phyloP scores from a whole-genome alignment of 2,888 invertebrate genomes.

The Caenorhabditis becei region DNA sequence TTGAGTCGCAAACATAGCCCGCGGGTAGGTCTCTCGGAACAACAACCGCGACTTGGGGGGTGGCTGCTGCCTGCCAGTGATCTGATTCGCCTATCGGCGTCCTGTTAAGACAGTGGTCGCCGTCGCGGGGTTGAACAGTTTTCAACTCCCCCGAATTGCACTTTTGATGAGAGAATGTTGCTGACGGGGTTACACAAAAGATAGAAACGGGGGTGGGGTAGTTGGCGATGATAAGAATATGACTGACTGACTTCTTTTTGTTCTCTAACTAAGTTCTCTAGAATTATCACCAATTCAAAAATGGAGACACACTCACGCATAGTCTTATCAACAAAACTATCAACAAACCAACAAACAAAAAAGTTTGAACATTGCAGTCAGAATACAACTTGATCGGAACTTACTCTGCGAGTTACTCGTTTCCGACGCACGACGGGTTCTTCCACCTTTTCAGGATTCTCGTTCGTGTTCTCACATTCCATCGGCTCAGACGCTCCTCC shows the following conservation, averaged over 20 bases:
- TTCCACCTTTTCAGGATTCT: constrained; percentile 34
- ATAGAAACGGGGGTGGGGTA: constrained; percentile 19
- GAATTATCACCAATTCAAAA: neutral
- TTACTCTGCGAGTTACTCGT: constrained; percentile 63
- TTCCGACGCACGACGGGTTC: constrained; percentile 57
- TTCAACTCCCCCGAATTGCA: constrained; percentile 51
- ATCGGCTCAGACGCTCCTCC: constrained; percentile 41
- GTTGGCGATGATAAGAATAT: constrained; percentile 44
- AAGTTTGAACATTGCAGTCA: constrained; percentile 2
- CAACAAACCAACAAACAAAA: neutral
- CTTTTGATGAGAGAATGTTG: constrained; percentile 36
- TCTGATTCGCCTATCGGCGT: constrained; percentile 48
- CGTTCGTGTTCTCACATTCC: constrained; percentile 46
- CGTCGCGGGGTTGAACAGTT: constrained; percentile 51
- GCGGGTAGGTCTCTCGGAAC: neutral
- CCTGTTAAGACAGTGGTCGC: constrained; percentile 24
- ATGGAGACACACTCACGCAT: constrained; percentile 5
- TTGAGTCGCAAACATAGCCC: constrained; percentile 18
- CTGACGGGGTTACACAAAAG: constrained; percentile 39
- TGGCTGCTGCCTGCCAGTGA: constrained; percentile 41
- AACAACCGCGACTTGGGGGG: constrained; percentile 1
- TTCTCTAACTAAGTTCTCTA: constrained; percentile 21
- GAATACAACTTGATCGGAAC: constrained; percentile 13
- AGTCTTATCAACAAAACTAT: constrained; percentile 6
- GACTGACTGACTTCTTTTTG: constrained; percentile 33